Base-by-base conservation (phyloP, 2,113 vertebrate genomes). In the Hucho hucho region DNA sequence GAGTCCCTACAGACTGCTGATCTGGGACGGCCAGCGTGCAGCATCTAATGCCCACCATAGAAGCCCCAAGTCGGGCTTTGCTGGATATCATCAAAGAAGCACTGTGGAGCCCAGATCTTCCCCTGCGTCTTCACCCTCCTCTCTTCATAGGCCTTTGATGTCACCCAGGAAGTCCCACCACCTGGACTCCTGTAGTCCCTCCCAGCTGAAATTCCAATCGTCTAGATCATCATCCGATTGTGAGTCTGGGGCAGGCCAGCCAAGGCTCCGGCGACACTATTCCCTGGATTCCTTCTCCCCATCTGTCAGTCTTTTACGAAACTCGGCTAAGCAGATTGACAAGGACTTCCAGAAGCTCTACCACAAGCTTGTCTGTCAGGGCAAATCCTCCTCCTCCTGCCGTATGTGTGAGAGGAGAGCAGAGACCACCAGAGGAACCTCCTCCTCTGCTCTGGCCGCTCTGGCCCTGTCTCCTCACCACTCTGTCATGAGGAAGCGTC, bases 381-480 rank as follows among this genome's bases (percentile, higher is more conserved):
- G 58, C 26, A 83, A 83, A 16, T 75, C 79, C 0, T 49, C 81
- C 0, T 29, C n/a, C 18, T 85, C 79, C 24, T 91, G 90, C 69
- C 78, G 78, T 9, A 28, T 86, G 6, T 93, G 91, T n/a, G 79
- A 61, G 0, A 63, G 72, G 26, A 70, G 49, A 13, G 69, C 74
- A 0, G 69, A 84, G 24, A 43, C 73, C 65, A 29, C 53, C 47
- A n/a, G 76, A 13, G 61, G 66, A 4, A 69, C 73, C 18, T 74
- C 78, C 3, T 79, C 79, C 0, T 67, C 81, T 4, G 61, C 85
- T 3, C 76, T 93, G 69, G 89, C 87, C 0, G 91, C 92, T 0
- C 91, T 93, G 0, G 90, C 91, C 49, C 43, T 93, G 79, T 93
- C 92, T 0, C 92, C 93, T 0, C 81, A 90, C 53, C 78, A 88